Evolutionary conservation across 2,113 vertebrate genomes (phyloP), one percentile per base, ranked within the genome.

Genomic region (Xerus inauris): DNA sequence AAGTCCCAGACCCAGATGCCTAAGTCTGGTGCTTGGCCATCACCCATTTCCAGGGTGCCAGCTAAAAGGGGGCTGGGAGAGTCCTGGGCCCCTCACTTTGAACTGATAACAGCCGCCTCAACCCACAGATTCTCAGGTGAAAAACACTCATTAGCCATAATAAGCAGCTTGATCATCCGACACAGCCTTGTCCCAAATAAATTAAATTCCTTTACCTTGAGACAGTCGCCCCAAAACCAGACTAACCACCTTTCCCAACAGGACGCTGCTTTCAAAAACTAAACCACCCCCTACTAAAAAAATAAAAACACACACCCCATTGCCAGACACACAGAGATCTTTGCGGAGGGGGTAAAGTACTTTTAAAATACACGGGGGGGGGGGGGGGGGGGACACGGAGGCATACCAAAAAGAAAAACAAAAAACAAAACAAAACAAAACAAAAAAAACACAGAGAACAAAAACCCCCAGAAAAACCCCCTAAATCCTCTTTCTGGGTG

Each of bases 151-250:
- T 99, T 98, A 99, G 98, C 97, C 94, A 96, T 99, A 99, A 99
- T 99, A 98, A 99, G 98, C 98, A 98, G 98, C 97, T 98, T 99
- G 98, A 98, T 98, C 98, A 98, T 97, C 98, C 90, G 98, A 98
- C 98, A 99, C 98, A 98, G 98, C 98, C 98, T 99, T 98, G 99
- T 99, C 98, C 99, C 98, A 99, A 98, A 99, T 99, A 99, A 99
- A 99, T 99, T 98, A 98, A 99, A 99, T 99, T 99, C 99, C 98
- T 99, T 99, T 99, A 98, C 98, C 98, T 98, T 99, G 98, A 99
- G 98, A 97, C 98, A 99, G 98, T 98, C 94, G 89, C 98, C 92
- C 98, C 83, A 96, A 98, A 98, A 98, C 98, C 98, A 98, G 98
- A 99, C 98, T 96, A 97, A 98, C 98, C 98, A 98, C 98, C 98